These are phyloP conservation scores for Luscinia luscinia DNA, from an alignment of 2,797 vertebrate genomes.

Conservation along the genomic window DNA sequence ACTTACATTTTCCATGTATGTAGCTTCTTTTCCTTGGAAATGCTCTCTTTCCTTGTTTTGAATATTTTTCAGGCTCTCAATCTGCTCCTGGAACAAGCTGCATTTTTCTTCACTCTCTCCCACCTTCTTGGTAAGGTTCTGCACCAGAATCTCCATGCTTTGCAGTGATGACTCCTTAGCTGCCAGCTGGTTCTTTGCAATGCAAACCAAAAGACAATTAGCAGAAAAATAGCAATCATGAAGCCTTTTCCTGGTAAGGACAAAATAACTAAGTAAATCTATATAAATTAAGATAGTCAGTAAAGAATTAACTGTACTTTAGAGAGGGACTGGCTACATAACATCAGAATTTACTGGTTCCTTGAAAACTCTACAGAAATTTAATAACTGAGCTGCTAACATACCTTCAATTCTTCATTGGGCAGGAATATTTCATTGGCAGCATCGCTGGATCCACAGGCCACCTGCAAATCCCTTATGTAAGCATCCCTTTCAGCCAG, in stretches of 20 bases:
- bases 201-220: slow-evolving; percentile 10
- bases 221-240: neutral
- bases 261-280: neutral
- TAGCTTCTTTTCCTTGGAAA: slow-evolving; percentile 85
- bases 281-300: neutral
- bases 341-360: rapidly evolving
- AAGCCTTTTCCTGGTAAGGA: neutral
- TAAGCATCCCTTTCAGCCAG: slow-evolving; percentile 88
- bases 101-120: slow-evolving; percentile 87
- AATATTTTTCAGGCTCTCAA: slow-evolving; percentile 79
- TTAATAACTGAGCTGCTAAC: neutral
- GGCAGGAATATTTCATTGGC: neutral
- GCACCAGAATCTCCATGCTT: slow-evolving; percentile 84
- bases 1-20: slow-evolving; percentile 87
- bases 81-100: slow-evolving; percentile 87
- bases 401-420: slow-evolving; percentile 74
- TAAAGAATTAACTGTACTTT: neutral
- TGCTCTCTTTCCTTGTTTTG: slow-evolving; percentile 81
- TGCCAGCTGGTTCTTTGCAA: slow-evolving; percentile 65
- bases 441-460: slow-evolving; percentile 67
- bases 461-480: slow-evolving; percentile 86
- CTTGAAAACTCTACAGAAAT: neutral
- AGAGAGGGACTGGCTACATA: neutral
- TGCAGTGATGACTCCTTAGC: slow-evolving; percentile 72
- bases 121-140: slow-evolving; percentile 88